Evolutionary conservation across 2,113 vertebrate species (phyloP).

Genomic region (human (Homo sapiens)): GRCh38 chr3:39796501-39797000

Average conservation of each 20-base stretch:
- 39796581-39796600: background rate
- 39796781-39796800: background rate
- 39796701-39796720: no score
- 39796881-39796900: background rate
- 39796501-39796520: background rate
- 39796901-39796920: background rate
- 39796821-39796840: background rate
- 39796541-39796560: background rate
- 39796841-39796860: background rate
- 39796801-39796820: background rate
- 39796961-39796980: constrained; percentile 6
- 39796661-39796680: background rate
- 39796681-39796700: background rate
- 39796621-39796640: background rate
- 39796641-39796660: background rate
- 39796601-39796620: background rate
- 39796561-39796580: background rate
- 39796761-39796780: no score
- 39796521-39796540: background rate
- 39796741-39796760: background rate
- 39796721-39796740: background rate
- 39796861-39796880: background rate
- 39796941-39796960: constrained; percentile 19
- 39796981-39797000: background rate
- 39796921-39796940: background rate